phyloP scores from a whole-genome alignment of 2,888 invertebrate species.

The Acanthosoma haemorrhoidale region DNA sequence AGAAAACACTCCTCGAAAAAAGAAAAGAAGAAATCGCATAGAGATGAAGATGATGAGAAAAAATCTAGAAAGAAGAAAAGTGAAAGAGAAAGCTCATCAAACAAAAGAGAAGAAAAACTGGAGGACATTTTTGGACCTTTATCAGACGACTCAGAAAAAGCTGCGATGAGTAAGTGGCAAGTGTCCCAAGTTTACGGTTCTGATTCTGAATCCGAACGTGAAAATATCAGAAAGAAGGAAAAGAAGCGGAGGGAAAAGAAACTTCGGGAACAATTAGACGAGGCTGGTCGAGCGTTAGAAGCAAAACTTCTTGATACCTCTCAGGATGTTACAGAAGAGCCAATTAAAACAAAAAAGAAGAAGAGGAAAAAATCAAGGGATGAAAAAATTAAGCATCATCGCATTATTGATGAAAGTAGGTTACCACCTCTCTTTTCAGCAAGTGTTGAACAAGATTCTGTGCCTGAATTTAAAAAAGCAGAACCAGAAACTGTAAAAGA shows the following conservation, averaged over 20 bases:
- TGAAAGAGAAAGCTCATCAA: conserved; percentile 42
- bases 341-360: conserved; percentile 70
- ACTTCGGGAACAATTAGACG: conserved; percentile 58
- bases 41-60: conserved; percentile 44
- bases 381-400: conserved; percentile 45
- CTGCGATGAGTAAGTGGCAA: conserved; percentile 43
- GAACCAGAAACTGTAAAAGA: conserved; percentile 36
- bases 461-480: conserved; percentile 37
- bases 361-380: conserved; percentile 70
- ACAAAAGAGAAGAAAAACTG: conserved; percentile 71
- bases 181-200: conserved; percentile 49
- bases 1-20: conserved; percentile 48
- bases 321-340: conserved; percentile 47
- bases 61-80: conserved; percentile 48
- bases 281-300: conserved; percentile 75
- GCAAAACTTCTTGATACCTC: conserved; percentile 70
- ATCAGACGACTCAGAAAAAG: conserved; percentile 61
- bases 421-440: conserved; percentile 41
- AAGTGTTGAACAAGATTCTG: conserved; percentile 11
- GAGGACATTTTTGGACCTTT: conserved; percentile 83
- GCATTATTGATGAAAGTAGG: conserved; percentile 40
- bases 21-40: conserved; percentile 46
- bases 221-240: conserved; percentile 43
- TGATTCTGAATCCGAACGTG: conserved; percentile 50
- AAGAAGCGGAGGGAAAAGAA: conserved; percentile 43